phyloP scores from a whole-genome alignment of 2,113 vertebrate species.

The Bubo bubo region DNA sequence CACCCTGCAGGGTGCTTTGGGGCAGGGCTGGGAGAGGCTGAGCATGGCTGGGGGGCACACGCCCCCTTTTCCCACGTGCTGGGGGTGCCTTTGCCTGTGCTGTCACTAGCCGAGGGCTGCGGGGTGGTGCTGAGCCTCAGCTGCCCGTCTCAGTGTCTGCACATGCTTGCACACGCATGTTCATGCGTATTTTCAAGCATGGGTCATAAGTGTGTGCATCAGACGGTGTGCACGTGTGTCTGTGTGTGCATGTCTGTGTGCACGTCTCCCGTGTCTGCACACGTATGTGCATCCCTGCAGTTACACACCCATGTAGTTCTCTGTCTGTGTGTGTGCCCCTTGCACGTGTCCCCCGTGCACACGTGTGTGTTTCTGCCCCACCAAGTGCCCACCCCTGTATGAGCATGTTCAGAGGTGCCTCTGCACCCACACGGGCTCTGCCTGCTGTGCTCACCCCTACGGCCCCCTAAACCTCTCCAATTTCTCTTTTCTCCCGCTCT shows the following conservation, averaged over 20 bases:
- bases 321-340: background rate
- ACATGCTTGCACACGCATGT: background rate
- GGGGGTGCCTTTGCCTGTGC: background rate
- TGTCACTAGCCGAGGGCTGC: background rate
- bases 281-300: background rate
- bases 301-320: background rate
- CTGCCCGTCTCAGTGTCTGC: background rate
- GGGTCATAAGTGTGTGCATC: background rate
- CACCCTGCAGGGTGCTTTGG: background rate
- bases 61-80: accelerated
- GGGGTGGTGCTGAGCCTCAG: background rate
- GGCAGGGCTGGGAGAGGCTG: background rate
- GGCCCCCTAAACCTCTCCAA: background rate
- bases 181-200: background rate
- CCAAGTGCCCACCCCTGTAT: background rate
- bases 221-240: background rate
- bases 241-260: accelerated
- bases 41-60: too few relatives aligned
- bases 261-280: background rate
- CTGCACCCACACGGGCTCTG: background rate
- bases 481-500: conserved; percentile 24
- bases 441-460: background rate
- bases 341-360: background rate
- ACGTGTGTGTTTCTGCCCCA: background rate
- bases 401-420: background rate